Evolutionary conservation across 2,113 vertebrate species (phyloP).

Genomic region (Gulo gulo): DNA sequence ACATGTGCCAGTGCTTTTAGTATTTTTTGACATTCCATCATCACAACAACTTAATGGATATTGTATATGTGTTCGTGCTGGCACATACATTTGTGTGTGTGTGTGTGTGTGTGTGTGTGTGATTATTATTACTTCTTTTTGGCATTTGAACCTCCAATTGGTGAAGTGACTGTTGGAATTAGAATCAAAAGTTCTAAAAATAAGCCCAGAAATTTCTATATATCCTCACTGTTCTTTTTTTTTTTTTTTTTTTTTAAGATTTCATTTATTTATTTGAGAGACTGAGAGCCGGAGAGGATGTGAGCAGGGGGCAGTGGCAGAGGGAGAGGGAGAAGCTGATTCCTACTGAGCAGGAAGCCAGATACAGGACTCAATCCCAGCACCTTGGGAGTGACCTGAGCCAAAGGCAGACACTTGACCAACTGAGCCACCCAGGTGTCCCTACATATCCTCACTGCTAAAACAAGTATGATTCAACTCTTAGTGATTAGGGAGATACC

Average conservation of each 20-base stretch:
- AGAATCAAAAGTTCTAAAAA: background rate
- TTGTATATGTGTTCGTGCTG: background rate
- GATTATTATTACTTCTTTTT: background rate
- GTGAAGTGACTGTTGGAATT: background rate
- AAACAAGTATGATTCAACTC: background rate
- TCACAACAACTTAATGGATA: background rate
- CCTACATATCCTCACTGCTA: background rate
- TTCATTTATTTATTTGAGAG: background rate
- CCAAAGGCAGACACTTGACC: background rate
- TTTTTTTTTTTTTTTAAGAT: background rate
- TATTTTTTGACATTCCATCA: background rate
- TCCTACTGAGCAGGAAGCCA: background rate
- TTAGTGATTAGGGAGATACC: background rate
- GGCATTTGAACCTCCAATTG: background rate
- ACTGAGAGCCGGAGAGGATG: background rate
- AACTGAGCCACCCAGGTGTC: background rate
- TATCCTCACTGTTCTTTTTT: background rate
- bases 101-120: background rate
- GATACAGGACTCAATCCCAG: background rate
- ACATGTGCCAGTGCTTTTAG: background rate
- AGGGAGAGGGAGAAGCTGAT: background rate
- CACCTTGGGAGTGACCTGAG: background rate
- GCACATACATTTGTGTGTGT: rapidly evolving
- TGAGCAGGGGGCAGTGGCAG: background rate
- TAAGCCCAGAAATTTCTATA: background rate